Conservation (phyloP, 1,140 invertebrate species). For the Episyrphus balteatus region DNA sequence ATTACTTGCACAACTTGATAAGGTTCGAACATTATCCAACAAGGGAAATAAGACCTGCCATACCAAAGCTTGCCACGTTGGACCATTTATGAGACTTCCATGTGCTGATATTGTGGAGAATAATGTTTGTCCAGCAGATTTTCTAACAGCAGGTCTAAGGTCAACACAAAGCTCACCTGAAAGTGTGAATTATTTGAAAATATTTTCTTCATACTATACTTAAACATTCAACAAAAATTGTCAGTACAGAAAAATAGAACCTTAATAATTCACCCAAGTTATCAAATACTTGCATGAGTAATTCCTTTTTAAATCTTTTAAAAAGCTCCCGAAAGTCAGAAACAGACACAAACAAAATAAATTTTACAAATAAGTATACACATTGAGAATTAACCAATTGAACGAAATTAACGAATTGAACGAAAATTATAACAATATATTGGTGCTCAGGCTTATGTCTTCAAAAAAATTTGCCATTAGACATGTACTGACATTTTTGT, state of each 20-base stretch:
- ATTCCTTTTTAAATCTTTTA: too few relatives aligned
- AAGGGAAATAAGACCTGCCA: constrained; percentile 93
- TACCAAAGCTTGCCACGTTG: constrained; percentile 82
- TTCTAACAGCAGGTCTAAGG: constrained; percentile 84
- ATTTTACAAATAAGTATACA: constrained; percentile 6
- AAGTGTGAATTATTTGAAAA: background rate
- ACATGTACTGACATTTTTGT: too few relatives aligned
- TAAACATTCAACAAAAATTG: too few relatives aligned
- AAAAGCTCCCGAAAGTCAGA: too few relatives aligned
- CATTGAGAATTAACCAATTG: background rate
- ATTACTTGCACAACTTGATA: constrained; percentile 84
- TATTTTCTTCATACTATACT: too few relatives aligned
- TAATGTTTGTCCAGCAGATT: constrained; percentile 96
- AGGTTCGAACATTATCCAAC: constrained; percentile 79
- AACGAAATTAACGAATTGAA: constrained; percentile 1
- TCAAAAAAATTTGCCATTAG: too few relatives aligned
- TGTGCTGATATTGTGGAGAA: constrained; percentile 96
- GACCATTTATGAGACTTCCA: constrained; percentile 71
- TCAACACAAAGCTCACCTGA: constrained; percentile 87
- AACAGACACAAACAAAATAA: constrained; percentile 30
- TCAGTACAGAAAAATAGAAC: too few relatives aligned
- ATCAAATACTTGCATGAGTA: too few relatives aligned
- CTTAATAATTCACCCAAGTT: too few relatives aligned
- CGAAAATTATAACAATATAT: constrained; percentile 1
- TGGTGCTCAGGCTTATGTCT: too few relatives aligned